Conservation (phyloP, 2,113 vertebrate genomes). For the Menura novaehollandiae region DNA sequence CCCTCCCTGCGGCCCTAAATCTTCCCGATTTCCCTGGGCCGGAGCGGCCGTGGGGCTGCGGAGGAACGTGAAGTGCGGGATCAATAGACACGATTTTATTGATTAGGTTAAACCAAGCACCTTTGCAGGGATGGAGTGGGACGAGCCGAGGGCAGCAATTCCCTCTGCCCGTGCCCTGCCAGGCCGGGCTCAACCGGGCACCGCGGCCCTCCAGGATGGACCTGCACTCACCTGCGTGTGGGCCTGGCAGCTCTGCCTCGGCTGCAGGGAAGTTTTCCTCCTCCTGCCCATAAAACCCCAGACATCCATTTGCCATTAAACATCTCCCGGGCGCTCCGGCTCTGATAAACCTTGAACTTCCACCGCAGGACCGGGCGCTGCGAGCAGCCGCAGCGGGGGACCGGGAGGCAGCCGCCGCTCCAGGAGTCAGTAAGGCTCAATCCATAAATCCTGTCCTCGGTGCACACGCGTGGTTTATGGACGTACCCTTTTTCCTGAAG, state of each 20-base stretch:
- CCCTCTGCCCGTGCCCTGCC: background rate
- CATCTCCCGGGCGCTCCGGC: background rate
- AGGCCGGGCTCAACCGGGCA: background rate
- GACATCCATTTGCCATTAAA: constrained; percentile 25
- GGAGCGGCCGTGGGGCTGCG: background rate
- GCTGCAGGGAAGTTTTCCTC: background rate
- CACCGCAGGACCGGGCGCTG: background rate
- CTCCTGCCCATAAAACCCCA: background rate
- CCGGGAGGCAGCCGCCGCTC: background rate
- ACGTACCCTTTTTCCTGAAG: background rate
- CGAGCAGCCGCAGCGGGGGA: background rate
- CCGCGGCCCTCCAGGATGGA: background rate
- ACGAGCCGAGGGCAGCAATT: background rate
- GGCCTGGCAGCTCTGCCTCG: background rate
- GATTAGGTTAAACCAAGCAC: background rate
- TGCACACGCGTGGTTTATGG: constrained; percentile 20
- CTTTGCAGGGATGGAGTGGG: background rate
- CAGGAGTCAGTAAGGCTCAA: constrained; percentile 19
- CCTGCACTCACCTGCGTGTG: background rate
- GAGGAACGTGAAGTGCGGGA: background rate
- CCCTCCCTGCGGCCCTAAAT: background rate
- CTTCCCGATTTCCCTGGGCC: background rate
- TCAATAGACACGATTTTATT: constrained; percentile 42
- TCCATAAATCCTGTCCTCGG: constrained; percentile 59
- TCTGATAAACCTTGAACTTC: constrained; percentile 67